Base-by-base conservation (phyloP, 2,797 vertebrate species). In the Luscinia megarhynchos region DNA sequence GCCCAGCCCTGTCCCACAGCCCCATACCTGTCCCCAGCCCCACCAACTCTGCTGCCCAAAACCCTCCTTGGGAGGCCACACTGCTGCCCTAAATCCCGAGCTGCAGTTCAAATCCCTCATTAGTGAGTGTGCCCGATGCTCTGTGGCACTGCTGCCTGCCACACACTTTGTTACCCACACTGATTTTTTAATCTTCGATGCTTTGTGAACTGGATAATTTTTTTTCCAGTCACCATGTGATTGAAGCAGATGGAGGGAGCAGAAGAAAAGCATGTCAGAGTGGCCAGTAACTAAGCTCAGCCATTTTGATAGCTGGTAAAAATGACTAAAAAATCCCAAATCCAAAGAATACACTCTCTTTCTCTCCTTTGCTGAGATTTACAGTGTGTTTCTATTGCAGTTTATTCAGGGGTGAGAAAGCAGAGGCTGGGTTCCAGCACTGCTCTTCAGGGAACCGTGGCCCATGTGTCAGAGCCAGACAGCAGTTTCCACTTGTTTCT, bases 241-340 rank as follows among this genome's bases (percentile, higher is more conserved):
- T 95, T 91, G 93, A 97, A 96, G 58, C 87, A 94, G 90, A 94
- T 55, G 84, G 84, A 82, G 78, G 63, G 82, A 91, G 58, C 22
- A 81, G 87, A 92, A 94, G 79, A 86, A 76, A 89, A 93, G 87
- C 78, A 23, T 78, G 53, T 72, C 7, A 2, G 75, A 77, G 61
- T 36, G 54, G 69, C 59, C 82, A 69, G 57, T 58, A 84, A 61
- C 84, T 57, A 81, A 48, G 62, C 61, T 89, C 74, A 90, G 79
- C 64, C 69, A 61, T 96, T 95, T 95, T 92, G 45, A 48, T 69
- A 57, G 79, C 73, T 77, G 32, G 75, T 63, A 87, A 92, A 88
- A 85, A 79, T 38, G 24, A 63, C 26, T 3, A 27, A 48, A 45
- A 55, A 50, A 8, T 6, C 3, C 4, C 4, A 78, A 30, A 73